Evolutionary conservation across 2,888 invertebrate species (phyloP).

Genomic region (Neria commutata): DNA sequence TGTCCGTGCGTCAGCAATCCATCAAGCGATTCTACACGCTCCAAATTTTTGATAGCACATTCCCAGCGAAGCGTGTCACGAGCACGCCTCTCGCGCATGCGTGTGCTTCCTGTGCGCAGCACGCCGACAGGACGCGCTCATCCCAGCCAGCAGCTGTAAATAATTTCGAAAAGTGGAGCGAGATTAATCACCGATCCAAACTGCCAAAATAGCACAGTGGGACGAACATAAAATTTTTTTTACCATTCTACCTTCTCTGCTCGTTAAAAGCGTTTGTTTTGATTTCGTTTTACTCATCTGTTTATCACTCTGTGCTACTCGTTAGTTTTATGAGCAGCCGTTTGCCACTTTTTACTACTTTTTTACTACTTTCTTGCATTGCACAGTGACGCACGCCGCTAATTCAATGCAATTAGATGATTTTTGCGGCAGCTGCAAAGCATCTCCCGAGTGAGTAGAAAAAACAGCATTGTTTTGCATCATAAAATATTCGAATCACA

Average conservation of each 20-base stretch:
- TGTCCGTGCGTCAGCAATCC: no score
- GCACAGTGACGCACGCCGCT: not conserved
- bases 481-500: constrained; percentile 8
- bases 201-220: not conserved
- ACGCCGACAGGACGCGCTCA: no score
- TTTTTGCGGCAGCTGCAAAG: not conserved
- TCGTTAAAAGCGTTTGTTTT: not conserved
- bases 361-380: not conserved
- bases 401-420: constrained; percentile 2
- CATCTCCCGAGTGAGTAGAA: not conserved
- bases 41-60: constrained; percentile 30
- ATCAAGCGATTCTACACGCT: constrained; percentile 48
- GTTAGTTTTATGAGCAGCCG: no score
- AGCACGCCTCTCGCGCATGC: constrained; percentile 39
- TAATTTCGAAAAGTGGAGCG: not conserved
- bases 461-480: constrained; percentile 12
- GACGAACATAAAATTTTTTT: not conserved
- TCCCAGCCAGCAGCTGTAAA: no score
- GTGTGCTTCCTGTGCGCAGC: not conserved
- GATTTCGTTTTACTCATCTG: not conserved
- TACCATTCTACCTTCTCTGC: not conserved
- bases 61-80: constrained; percentile 43
- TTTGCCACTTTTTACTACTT: constrained; percentile 1
- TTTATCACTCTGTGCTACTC: no score
- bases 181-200: not conserved